Evolutionary conservation across 2,888 invertebrate genomes (phyloP), one percentile per base, ranked within the genome.

Genomic region (Nemapogon koenigi): DNA sequence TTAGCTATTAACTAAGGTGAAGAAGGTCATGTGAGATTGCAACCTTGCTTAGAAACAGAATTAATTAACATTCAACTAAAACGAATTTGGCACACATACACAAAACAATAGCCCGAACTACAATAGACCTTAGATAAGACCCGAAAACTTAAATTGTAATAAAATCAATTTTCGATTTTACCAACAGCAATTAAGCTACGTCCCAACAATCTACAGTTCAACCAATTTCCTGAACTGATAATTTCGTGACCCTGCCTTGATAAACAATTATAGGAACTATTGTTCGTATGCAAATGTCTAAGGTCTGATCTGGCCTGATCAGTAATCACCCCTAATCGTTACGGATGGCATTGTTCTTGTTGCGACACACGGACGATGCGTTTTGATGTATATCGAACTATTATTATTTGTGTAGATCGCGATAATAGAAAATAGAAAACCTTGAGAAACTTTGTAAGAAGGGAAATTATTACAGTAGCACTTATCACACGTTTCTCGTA

Each of bases 311-410:
- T 33, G 16, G 28, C 15, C 28, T 28, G 28, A 27, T 26, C 16
- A 13, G 37, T 28, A 37, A 37, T 37, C 37, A 25, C 44, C 47
- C 47, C 46, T 50, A 42, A 57, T 56, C 46, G 39, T 37, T 49
- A 35, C 47, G 37, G 28, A 37, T 35, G 15, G 27, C 16, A 37
- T 37, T 37, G 37, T 37, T 37, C 37, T 27, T 16, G 55, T 63
- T 64, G 50, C 54, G 46, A 53, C 55, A 57, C 48, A 46, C 49
- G 46, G 47, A 45, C 46, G 46, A 44, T 46, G 46, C 45, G 42
- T 47, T 46, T 41, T 47, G 50, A 51, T 49, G 44, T 44, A 41
- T 43, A 45, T 44, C 33, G 46, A 46, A 41, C 40, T 46, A 37
- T 45, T 6, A 41, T 41, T 26, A 38, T 37, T 31, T 16, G 28